Base-by-base conservation (phyloP, 2,797 vertebrate species). In the Oreochromis grahami region DNA sequence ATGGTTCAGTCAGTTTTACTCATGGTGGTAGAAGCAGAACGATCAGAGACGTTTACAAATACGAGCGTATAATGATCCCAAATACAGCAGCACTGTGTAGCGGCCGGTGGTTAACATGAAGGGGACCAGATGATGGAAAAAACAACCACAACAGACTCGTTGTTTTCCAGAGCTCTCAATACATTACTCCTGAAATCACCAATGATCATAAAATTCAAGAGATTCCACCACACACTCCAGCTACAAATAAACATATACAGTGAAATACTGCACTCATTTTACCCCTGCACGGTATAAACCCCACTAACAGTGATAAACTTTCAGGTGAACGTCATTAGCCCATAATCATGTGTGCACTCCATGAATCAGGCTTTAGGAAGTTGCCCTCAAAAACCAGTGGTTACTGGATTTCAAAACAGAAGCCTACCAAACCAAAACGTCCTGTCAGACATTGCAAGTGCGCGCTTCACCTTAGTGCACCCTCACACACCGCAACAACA, bases 1-100 rank as follows among this genome's bases (percentile, higher is more conserved):
- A 3, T 1, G 3, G 19, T 52, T 52, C 9, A 51, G 50, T n/a
- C 19, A 11, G 5, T 52, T 52, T 52, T 3, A 52, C 50, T 52
- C 50, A 52, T 11, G 50, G 11, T 21, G 50, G 50, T 52, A 21
- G 50, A 52, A 52, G 19, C 19, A 52, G 50, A n/a, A 51, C 0
- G 19, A 51, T 51, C 19, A 51, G 19, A 51, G 50, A 51, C 0
- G 19, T 51, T 51, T 11, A 52, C 0, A 52, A 11, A 52, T 21
- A 52, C 50, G 0, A 52, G 5, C 2, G 5, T 52, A 52, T 11
- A 21, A 51, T 51, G 50, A 51, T 51, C 3, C 50, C 50, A 51
- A 51, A 21, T 21, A 1, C 19, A 52, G 50, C 9, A 52, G 50
- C 50, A 21, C 50, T 52, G 19, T 52, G 50, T 11, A 52, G 50